Conservation (phyloP, 1,140 invertebrate genomes). For the Procambarus virginalis region DNA sequence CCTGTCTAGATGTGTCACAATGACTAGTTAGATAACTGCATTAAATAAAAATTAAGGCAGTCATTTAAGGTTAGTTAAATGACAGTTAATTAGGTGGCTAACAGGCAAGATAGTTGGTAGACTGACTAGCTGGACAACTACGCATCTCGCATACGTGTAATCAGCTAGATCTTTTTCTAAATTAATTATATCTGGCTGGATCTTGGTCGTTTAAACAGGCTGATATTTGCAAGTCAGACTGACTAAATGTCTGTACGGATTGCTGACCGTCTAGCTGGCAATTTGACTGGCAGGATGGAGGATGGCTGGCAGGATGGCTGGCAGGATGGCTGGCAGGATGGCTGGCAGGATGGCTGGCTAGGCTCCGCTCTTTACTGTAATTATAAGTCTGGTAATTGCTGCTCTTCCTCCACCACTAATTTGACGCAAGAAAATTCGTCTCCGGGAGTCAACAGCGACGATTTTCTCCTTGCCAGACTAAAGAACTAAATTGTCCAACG, state of each 20-base stretch:
- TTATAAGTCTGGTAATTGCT: constrained; percentile 28
- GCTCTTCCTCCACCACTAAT: constrained; percentile 21
- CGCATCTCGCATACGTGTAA: no score
- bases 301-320: no score
- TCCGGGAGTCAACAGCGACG: neutral
- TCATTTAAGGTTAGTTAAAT: no score
- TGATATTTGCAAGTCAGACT: neutral
- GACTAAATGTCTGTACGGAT: neutral
- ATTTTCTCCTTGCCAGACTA: constrained; percentile 1
- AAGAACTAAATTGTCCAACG: neutral
- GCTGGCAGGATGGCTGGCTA: neutral
- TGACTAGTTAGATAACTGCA: no score
- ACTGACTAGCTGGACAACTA: neutral
- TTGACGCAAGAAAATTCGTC: constrained; percentile 25
- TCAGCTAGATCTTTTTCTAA: neutral
- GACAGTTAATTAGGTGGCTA: neutral
- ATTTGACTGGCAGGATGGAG: neutral
- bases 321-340: no score
- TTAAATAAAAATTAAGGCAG: no score
- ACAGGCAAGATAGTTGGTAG: neutral
- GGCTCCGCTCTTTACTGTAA: constrained; percentile 7
- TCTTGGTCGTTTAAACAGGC: no score
- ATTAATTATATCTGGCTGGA: neutral
- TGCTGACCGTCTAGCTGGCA: neutral
- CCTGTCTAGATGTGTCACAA: no score